Evolutionary conservation across 2,888 invertebrate species (phyloP).

Genomic region (Ctenicera cuprea): DNA sequence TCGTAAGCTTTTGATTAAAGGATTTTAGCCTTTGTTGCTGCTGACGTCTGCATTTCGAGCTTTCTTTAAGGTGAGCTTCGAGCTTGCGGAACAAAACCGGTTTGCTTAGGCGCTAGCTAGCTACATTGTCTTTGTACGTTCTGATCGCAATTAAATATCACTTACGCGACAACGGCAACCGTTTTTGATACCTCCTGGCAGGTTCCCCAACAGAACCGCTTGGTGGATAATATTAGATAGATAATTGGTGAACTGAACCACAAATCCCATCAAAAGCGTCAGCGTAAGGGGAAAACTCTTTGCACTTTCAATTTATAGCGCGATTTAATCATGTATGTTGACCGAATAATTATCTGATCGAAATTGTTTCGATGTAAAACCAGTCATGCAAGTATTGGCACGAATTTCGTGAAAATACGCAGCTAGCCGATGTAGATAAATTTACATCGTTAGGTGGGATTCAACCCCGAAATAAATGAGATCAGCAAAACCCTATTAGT

Average conservation of each 20-base stretch:
- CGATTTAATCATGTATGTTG: constrained; percentile 40
- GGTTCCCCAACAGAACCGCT: not conserved
- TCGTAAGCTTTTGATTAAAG: constrained; percentile 48
- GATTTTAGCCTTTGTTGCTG: constrained; percentile 43
- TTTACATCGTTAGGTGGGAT: constrained; percentile 46
- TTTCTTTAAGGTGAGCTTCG: constrained; percentile 40
- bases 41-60: constrained; percentile 45
- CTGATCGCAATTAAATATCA: constrained; percentile 31
- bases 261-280: constrained; percentile 31
- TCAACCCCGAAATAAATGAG: constrained; percentile 47
- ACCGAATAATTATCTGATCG: constrained; percentile 44
- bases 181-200: constrained; percentile 21
- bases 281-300: constrained; percentile 34
- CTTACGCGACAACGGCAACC: constrained; percentile 9
- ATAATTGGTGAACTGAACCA: constrained; percentile 44
- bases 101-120: constrained; percentile 27
- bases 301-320: constrained; percentile 42
- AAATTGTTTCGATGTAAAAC: constrained; percentile 42
- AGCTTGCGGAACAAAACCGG: constrained; percentile 32
- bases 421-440: constrained; percentile 43
- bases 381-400: constrained; percentile 43
- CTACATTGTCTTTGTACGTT: constrained; percentile 29
- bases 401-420: constrained; percentile 44
- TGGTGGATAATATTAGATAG: constrained; percentile 26
- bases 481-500: constrained; percentile 44